Conservation (phyloP, 1,140 invertebrate genomes). For the Cydia amplana region DNA sequence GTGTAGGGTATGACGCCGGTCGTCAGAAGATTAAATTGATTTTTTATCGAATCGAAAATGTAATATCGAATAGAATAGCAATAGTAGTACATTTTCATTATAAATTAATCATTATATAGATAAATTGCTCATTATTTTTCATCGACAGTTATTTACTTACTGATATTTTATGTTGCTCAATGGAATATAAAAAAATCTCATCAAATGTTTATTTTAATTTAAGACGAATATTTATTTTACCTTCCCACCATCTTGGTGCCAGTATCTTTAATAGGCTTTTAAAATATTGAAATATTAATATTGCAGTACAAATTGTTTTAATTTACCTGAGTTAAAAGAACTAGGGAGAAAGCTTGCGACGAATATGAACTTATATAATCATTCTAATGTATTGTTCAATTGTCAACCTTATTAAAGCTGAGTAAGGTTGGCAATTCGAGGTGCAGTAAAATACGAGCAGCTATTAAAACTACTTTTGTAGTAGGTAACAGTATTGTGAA, state of each 20-base stretch:
- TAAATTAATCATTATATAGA: neutral
- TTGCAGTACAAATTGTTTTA: constrained; percentile 25
- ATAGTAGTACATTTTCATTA: neutral
- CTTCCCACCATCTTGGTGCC: constrained; percentile 19
- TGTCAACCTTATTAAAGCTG: neutral
- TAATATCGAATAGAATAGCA: neutral
- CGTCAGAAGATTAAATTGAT: no score
- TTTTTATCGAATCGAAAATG: neutral
- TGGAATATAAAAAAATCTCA: constrained; percentile 17
- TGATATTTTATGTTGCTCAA: constrained; percentile 30
- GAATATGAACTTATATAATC: neutral
- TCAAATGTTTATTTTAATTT: neutral
- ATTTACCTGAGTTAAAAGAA: neutral
- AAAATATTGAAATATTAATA: neutral
- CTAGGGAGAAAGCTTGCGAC: neutral
- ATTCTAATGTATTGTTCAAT: neutral
- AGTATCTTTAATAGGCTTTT: constrained; percentile 9
- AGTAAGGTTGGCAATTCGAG: neutral
- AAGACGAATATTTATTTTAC: neutral
- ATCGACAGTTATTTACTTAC: neutral
- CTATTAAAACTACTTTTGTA: neutral
- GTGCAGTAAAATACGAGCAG: neutral
- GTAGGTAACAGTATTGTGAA: neutral
- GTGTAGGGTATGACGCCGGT: no score
- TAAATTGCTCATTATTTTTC: constrained; percentile 2